Evolutionary conservation across 92 coral and sea anemone genomes (phyloP).

Genomic region (Desmophyllum pertusum): DNA sequence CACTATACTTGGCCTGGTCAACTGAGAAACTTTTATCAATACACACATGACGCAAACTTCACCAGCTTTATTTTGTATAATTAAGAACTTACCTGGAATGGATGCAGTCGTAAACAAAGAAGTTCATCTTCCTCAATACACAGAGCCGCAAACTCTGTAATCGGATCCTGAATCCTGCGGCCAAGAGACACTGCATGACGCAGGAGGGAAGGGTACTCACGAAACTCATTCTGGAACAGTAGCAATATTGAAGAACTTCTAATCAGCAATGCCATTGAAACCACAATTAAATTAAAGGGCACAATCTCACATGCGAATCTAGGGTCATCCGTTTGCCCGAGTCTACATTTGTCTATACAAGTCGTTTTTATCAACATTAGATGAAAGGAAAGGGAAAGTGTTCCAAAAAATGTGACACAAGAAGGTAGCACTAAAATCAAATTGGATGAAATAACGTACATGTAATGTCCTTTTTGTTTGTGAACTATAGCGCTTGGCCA

Average conservation of each 20-base stretch:
- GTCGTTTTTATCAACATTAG: neutral
- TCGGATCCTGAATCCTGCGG: constrained; percentile 93
- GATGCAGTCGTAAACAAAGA: constrained; percentile 85
- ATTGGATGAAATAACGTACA: neutral
- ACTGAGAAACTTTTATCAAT: too few relatives aligned
- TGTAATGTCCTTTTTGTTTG: neutral
- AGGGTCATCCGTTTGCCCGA: too few relatives aligned
- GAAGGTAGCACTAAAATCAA: neutral
- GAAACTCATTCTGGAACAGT: constrained; percentile 79
- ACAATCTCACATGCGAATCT: too few relatives aligned
- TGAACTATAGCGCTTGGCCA: neutral
- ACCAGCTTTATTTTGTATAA: too few relatives aligned
- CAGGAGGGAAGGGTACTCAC: constrained; percentile 92
- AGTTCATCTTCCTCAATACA: constrained; percentile 96
- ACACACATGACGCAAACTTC: neutral
- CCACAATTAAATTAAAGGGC: too few relatives aligned
- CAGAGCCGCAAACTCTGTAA: constrained; percentile 88
- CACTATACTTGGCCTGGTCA: too few relatives aligned
- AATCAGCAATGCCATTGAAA: neutral
- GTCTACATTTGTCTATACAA: too few relatives aligned
- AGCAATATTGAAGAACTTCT: neutral
- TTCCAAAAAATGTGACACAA: neutral
- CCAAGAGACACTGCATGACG: constrained; percentile 98
- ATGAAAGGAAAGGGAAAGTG: neutral
- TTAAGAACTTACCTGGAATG: constrained; percentile 74